Percentiles rank a stretch among this genome's conserved stretches.
Conservation (phyloP, 2,113 vertebrate species). For the Trachemys scripta region DNA sequence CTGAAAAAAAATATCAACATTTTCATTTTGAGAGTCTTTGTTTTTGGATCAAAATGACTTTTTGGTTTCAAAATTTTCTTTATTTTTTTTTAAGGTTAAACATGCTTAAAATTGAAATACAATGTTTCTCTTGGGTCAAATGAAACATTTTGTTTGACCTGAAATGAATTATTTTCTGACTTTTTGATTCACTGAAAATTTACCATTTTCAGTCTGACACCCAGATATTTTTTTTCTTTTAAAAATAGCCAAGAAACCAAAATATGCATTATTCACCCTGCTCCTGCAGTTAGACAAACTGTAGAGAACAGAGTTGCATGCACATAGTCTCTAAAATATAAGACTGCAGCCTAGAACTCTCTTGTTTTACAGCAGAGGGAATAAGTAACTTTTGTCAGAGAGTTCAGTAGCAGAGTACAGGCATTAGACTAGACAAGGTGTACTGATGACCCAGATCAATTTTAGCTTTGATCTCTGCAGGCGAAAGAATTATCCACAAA, state of each 20-base stretch:
- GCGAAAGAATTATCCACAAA: background rate
- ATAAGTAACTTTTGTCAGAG: background rate
- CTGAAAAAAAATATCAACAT: too few species aligned
- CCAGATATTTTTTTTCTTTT: background rate
- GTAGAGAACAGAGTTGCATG: background rate
- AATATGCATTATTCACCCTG: background rate
- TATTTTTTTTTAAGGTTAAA: background rate
- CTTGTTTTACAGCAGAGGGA: background rate
- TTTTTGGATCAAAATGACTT: too few species aligned
- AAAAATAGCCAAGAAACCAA: background rate
- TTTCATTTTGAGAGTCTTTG: too few species aligned
- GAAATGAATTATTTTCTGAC: background rate
- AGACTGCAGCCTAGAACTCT: background rate
- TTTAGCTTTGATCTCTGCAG: background rate
- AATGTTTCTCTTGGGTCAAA: background rate
- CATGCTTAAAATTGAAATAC: background rate
- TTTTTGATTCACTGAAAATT: background rate
- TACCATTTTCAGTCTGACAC: background rate
- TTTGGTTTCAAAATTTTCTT: too few species aligned
- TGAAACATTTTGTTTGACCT: background rate
- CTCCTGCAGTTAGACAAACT: background rate
- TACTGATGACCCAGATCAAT: background rate
- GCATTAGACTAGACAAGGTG: background rate
- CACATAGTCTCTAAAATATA: background rate
- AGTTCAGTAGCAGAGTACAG: slow-evolving; percentile 14